These are phyloP conservation scores for Paralichthys olivaceus DNA, from an alignment of 2,113 vertebrate species.

Conservation along the genomic window DNA sequence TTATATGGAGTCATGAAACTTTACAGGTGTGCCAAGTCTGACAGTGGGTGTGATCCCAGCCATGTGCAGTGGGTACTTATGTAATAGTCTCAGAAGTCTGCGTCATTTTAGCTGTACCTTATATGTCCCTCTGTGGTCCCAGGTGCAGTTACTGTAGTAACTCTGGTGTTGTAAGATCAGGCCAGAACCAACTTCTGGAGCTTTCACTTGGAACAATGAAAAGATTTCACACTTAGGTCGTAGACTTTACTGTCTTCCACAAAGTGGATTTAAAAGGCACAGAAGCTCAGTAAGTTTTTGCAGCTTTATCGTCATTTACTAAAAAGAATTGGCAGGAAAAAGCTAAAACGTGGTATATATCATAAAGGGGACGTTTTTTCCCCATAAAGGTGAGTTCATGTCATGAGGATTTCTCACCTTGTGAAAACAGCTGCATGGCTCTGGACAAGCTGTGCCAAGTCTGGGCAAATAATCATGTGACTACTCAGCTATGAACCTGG, in stretches of 20 bases:
- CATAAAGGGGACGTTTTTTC: neutral
- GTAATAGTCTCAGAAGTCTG: neutral
- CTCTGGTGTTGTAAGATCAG: too few species aligned
- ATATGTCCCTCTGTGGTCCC: too few species aligned
- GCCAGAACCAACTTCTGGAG: neutral
- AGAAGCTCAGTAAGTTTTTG: neutral
- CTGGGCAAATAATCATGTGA: slow-evolving; percentile 4
- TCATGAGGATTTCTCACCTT: neutral
- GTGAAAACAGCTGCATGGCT: neutral
- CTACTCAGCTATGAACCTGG: neutral
- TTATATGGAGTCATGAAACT: neutral
- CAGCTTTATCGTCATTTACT: neutral
- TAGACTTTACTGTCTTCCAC: neutral
- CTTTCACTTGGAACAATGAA: neutral
- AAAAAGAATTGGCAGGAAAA: neutral
- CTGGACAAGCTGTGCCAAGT: neutral
- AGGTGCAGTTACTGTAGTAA: too few species aligned
- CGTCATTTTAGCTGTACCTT: neutral
- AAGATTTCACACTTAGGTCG: neutral
- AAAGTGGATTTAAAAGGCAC: neutral
- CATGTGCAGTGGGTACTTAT: neutral
- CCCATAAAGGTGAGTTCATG: neutral
- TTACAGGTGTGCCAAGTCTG: neutral
- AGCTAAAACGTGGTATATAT: neutral
- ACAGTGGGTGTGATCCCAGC: neutral